Evolutionary conservation across 2,113 vertebrate species (phyloP), one percentile per base, ranked within the genome.

Genomic region (Chunga burmeisteri): DNA sequence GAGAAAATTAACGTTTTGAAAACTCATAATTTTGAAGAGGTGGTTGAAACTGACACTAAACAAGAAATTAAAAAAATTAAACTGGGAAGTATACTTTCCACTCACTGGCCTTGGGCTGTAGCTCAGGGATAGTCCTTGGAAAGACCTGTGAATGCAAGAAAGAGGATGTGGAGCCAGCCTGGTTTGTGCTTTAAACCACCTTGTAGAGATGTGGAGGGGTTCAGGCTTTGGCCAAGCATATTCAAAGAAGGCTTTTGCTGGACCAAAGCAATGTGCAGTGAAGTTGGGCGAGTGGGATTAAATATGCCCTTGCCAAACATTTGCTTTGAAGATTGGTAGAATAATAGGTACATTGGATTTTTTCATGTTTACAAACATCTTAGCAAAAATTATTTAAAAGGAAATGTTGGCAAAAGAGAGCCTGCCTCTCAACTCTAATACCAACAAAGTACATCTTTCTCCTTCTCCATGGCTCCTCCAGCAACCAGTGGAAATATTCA

Each of bases 231-330:
- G 62, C 79, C 73, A 68, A 93, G 88, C 61, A 71, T 81, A 94
- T 90, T 96, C 93, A 94, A 78, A 95, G 92, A 72, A 89, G 66
- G 84, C 34, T 68, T 95, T 80, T 81, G 66, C 63, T 96, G 91
- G 68, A 85, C 85, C 92, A 81, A 83, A 94, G 78, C 80, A 93
- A 93, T 25, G 23, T 42, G 61, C 50, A 94, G 73, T 63, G 81
- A 97, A 96, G 72, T 86, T 90, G 90, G 86, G 92, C n/a, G 30
- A 61, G n/a, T 95, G 85, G 70, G 92, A 96, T 97, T 97, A 97
- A 98, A 83, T 75, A 93, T 42, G 47, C 59, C 77, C 56, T 91
- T 96, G 86, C 59, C 75, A 95, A 96, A 96, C 68, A 75, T 91
- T 95, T 92, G 63, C 78, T 87, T 95, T 94, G 79, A 88, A 84